Percentiles rank a stretch among this genome's conserved stretches.
Conservation (phyloP, 2,888 invertebrate species). For the Thera obeliscata region DNA sequence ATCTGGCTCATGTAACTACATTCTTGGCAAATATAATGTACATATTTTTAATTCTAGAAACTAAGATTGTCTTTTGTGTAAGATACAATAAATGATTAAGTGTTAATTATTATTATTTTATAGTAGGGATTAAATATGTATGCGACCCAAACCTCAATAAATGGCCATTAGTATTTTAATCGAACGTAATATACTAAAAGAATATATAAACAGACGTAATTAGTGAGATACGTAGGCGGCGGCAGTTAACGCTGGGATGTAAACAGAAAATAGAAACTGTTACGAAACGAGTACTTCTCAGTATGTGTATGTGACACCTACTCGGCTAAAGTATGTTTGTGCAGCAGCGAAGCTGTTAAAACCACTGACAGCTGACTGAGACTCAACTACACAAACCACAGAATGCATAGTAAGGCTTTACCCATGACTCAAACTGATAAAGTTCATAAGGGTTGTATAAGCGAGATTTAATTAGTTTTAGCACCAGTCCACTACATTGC, state of each 20-base stretch:
- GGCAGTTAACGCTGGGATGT: slow-evolving; percentile 11
- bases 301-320: slow-evolving; percentile 14
- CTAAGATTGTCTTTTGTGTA: too few relatives aligned
- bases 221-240: slow-evolving; percentile 17
- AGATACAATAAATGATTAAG: too few relatives aligned
- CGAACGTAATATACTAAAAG: slow-evolving; percentile 4
- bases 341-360: slow-evolving; percentile 10
- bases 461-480: too few relatives aligned
- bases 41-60: too few relatives aligned
- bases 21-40: too few relatives aligned
- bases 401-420: too few relatives aligned
- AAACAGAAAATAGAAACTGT: slow-evolving; percentile 20
- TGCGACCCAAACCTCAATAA: background rate
- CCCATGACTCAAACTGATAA: too few relatives aligned
- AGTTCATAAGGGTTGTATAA: too few relatives aligned
- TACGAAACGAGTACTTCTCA: slow-evolving; percentile 12
- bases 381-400: background rate
- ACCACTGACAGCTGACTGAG: background rate
- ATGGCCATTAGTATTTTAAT: background rate
- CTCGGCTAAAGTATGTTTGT: slow-evolving; percentile 8
- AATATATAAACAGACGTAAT: slow-evolving; percentile 10
- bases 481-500: too few relatives aligned
- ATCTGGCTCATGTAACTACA: too few relatives aligned
- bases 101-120: too few relatives aligned
- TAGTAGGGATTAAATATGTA: background rate